A percentile compares a stretch with the other conserved stretches of the same genome.
Evolutionary conservation across 2,888 invertebrate genomes (phyloP).

Genomic region (Hartigia nigra): DNA sequence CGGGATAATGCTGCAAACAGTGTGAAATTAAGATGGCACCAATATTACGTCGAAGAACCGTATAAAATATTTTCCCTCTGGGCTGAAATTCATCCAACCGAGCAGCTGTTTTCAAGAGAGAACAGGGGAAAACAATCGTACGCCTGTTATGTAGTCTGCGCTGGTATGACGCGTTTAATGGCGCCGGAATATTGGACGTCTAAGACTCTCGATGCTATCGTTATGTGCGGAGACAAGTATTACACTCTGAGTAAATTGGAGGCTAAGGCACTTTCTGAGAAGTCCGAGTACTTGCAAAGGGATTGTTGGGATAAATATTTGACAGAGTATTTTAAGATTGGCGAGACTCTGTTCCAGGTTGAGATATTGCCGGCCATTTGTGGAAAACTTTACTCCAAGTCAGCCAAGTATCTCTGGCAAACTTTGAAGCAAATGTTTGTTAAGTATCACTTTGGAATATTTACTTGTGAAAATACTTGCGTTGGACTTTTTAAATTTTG

Average conservation of each 20-base stretch:
- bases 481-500: slow-evolving; percentile 54
- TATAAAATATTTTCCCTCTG: slow-evolving; percentile 77
- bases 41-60: slow-evolving; percentile 77
- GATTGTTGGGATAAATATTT: slow-evolving; percentile 37
- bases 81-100: slow-evolving; percentile 74
- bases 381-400: slow-evolving; percentile 43
- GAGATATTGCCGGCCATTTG: slow-evolving; percentile 37
- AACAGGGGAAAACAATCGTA: slow-evolving; percentile 75
- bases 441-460: slow-evolving; percentile 45
- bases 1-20: slow-evolving; percentile 8
- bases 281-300: slow-evolving; percentile 25
- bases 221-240: slow-evolving; percentile 54
- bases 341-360: slow-evolving; percentile 49
- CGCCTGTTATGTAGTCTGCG: slow-evolving; percentile 70
- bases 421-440: slow-evolving; percentile 46
- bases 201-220: slow-evolving; percentile 51
- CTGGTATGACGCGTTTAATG: slow-evolving; percentile 55
- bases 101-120: slow-evolving; percentile 68
- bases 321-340: slow-evolving; percentile 46
- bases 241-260: slow-evolving; percentile 46
- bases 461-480: slow-evolving; percentile 51
- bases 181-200: slow-evolving; percentile 58
- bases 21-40: slow-evolving; percentile 68
- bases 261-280: slow-evolving; percentile 33
- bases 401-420: slow-evolving; percentile 42